Percentiles rank a stretch among this genome's conserved stretches.
phyloP scores from a whole-genome alignment of 1,140 invertebrate species.

The Gerris buenoi region DNA sequence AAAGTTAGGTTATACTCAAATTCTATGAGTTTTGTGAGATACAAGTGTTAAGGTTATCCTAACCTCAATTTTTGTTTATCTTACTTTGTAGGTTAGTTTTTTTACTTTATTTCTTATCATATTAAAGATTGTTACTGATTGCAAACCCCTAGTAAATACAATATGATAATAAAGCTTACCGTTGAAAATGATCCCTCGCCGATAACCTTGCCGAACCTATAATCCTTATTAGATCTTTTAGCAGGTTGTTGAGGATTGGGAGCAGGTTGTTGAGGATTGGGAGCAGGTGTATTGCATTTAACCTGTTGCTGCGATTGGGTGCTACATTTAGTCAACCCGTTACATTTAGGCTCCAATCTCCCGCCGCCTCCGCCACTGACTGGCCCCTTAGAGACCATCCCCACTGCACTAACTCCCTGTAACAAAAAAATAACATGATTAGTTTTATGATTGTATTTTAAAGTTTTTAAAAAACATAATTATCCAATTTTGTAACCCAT shows the following conservation, averaged over 20 bases:
- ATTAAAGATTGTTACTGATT: too few species aligned
- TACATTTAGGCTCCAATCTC: background rate
- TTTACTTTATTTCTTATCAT: too few species aligned
- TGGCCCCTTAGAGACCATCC: conserved; percentile 13
- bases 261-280: conserved; percentile 3
- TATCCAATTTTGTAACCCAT: too few species aligned
- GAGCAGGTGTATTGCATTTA: background rate
- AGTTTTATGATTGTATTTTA: too few species aligned
- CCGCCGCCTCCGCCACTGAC: conserved; percentile 5
- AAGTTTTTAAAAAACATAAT: too few species aligned
- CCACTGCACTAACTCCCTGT: conserved; percentile 15
- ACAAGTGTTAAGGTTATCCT: too few species aligned
- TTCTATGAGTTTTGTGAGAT: too few species aligned
- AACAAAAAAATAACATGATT: conserved; percentile 10
- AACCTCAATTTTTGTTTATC: too few species aligned
- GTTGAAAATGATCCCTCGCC: conserved; percentile 94
- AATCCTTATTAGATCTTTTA: conserved; percentile 69
- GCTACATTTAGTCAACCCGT: background rate
- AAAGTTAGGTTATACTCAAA: too few species aligned
- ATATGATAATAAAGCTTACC: conserved; percentile 37
- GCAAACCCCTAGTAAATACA: too few species aligned
- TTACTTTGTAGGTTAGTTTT: too few species aligned
- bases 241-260: conserved; percentile 21
- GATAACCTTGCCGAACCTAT: conserved; percentile 86
- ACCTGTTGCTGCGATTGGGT: conserved; percentile 1